A percentile compares a stretch with the other conserved stretches of the same genome.
Conservation (phyloP, 2,888 invertebrate genomes). For the Chymomyza procnemis region DNA sequence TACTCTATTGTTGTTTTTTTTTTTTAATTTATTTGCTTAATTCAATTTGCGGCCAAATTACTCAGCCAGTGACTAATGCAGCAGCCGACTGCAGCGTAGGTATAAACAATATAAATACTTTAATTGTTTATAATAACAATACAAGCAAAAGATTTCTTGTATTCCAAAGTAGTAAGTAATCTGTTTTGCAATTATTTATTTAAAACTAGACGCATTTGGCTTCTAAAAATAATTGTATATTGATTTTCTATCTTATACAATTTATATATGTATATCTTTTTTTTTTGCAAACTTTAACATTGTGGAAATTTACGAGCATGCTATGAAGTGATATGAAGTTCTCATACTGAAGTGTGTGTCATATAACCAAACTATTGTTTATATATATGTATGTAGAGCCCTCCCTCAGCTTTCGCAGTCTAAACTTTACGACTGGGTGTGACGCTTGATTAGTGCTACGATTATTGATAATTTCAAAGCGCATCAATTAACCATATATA, state of each 20-base stretch:
- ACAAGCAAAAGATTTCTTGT: background rate
- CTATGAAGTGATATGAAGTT: background rate
- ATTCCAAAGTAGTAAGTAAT: background rate
- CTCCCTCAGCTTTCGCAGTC: background rate
- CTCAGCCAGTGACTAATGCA: slow-evolving; percentile 13
- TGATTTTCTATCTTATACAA: slow-evolving; percentile 15
- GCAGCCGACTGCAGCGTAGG: background rate
- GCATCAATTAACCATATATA: background rate
- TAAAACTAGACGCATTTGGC: background rate
- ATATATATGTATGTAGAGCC: slow-evolving; percentile 5
- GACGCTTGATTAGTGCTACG: background rate
- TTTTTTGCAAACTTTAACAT: background rate
- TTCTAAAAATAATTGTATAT: slow-evolving; percentile 22
- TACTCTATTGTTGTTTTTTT: slow-evolving; percentile 20
- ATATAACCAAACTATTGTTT: slow-evolving; percentile 2
- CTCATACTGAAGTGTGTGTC: background rate
- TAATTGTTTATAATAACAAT: background rate
- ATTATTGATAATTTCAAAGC: background rate
- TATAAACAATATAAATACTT: background rate
- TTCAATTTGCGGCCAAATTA: slow-evolving; percentile 48
- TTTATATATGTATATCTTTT: too few species aligned
- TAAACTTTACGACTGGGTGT: background rate
- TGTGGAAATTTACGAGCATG: background rate
- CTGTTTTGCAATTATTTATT: slow-evolving; percentile 22
- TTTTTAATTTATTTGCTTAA: slow-evolving; percentile 35